Evolutionary conservation across 1,140 invertebrate species (phyloP).

Genomic region (Pseudoatta argentina): DNA sequence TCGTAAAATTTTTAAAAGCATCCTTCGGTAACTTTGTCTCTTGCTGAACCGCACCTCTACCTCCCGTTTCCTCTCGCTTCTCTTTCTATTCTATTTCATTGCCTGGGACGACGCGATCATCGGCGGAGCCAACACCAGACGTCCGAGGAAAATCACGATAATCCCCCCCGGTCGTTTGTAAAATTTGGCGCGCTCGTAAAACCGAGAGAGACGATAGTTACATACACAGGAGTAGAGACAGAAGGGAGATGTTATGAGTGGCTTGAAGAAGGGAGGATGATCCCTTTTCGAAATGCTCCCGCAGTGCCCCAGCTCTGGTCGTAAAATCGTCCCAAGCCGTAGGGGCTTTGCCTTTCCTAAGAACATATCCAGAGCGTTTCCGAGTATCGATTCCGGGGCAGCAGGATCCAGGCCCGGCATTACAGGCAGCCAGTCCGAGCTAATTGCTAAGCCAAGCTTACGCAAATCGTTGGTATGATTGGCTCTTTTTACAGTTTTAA

Average conservation of each 20-base stretch:
- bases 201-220: conserved; percentile 31
- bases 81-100: conserved; percentile 24
- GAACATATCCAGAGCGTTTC: conserved; percentile 47
- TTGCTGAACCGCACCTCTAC: neutral
- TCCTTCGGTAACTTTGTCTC: conserved; percentile 48
- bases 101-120: conserved; percentile 49
- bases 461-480: neutral
- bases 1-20: conserved; percentile 61
- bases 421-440: conserved; percentile 10
- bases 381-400: conserved; percentile 42
- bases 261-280: conserved; percentile 24
- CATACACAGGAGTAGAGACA: neutral
- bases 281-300: conserved; percentile 47
- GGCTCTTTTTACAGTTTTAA: neutral
- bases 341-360: conserved; percentile 40
- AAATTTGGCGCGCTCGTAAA: conserved; percentile 66
- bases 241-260: conserved; percentile 36
- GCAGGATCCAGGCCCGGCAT: conserved; percentile 23
- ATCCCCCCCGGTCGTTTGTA: conserved; percentile 57
- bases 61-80: neutral
- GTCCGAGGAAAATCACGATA: conserved; percentile 64
- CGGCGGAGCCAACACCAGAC: conserved; percentile 31
- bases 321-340: conserved; percentile 47
- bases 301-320: conserved; percentile 10
- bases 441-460: conserved; percentile 39